Evolutionary conservation across 2,797 vertebrate genomes (phyloP), one percentile per base, ranked within the genome.

Genomic region (Falco berigora): DNA sequence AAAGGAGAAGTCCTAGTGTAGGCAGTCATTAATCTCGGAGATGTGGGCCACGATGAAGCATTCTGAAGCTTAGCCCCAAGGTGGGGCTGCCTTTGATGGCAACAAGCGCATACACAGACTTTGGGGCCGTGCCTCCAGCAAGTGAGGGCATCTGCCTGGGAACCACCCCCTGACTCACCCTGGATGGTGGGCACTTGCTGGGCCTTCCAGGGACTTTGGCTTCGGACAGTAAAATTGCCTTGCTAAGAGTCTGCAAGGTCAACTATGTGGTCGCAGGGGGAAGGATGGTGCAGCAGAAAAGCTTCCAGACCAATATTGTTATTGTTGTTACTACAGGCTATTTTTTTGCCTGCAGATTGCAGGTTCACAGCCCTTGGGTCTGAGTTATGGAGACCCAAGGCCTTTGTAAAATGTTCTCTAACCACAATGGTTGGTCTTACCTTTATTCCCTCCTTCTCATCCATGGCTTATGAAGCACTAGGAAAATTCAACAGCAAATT

Each of bases 31-130:
- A 96, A 88, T 91, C 88, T 83, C 0, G 1, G 83, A 95, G 92
- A 94, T 92, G 87, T 88, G 87, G 87, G 81, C 75, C 86, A 85
- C 5, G 50, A 89, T 93, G 96, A 91, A 47, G 91, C 47, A 24
- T 90, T 92, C 76, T 66, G 95, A 95, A 94, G 89, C 89, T 96
- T 94, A 90, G 83, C 91, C 86, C 72, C 78, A 25, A 86, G 94
- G 89, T 94, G 92, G 87, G 77, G 92, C 86, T 91, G 88, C 67
- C 92, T 96, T 96, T 95, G 94, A 95, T 92, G 94, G 90, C 85
- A 94, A n/a, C 0, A 2, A 87, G 81, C 47, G 19, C 82, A 46
- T 53, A n/a, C 85, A 77, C 27, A 46, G 86, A 75, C 66, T 87
- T 50, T 40, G 87, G 80, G 90, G 71, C 91, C 0, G 24, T 85